Evolutionary conservation across 35 echinoderm and acorn worm genomes (phyloP), one percentile per base, ranked within the genome.

Genomic region (Amphiura filiformis): DNA sequence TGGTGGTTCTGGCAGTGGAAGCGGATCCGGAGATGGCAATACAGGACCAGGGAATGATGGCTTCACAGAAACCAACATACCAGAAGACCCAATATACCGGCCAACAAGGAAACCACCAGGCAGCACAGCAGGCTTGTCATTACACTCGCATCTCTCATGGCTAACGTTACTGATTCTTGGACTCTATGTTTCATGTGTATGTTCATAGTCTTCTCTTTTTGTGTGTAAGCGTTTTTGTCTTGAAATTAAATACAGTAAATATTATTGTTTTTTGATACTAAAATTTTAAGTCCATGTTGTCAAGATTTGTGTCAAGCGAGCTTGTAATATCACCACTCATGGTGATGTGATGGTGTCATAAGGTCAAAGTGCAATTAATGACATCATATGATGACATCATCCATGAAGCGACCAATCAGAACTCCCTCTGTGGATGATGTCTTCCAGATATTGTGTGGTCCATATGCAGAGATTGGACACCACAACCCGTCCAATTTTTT

Each of bases 71-170:
- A 44, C 82, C 0, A n/a, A 18, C 26, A 23, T 70, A 47, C 4
- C 41, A 5, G 89, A 81, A 30, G 94, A 96, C 57, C 94, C 94
- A 37, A 86, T 89, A 36, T 96, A 96, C 87, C 87, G 94, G 57
- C 94, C 94, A 30, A 96, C 94, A 13, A 34, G 80, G 38, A 84
- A 79, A 64, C 81, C 90, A 31, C 81, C 85, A 11, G 75, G 49
- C 2, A 56, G 76, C 38, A 34, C 47, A 5, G 81, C 52, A 56
- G 83, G 61, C 15, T 13, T 70, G 61, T 70, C 61, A n/a, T 70
- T 70, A 70, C 61, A 70, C 26, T 70, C 28, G 2, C 61, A 70
- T n/a, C 61, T n/a, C 61, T 70, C 61, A 70, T 70, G 61, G 61
- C 61, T 70, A 23, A n/a, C 61, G 26, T 70, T 70, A 70, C 61